Percentiles rank a stretch among this genome's conserved stretches.
These are phyloP conservation scores for Araneus ventricosus DNA, from an alignment of 1,140 invertebrate genomes.

Conservation along the genomic window DNA sequence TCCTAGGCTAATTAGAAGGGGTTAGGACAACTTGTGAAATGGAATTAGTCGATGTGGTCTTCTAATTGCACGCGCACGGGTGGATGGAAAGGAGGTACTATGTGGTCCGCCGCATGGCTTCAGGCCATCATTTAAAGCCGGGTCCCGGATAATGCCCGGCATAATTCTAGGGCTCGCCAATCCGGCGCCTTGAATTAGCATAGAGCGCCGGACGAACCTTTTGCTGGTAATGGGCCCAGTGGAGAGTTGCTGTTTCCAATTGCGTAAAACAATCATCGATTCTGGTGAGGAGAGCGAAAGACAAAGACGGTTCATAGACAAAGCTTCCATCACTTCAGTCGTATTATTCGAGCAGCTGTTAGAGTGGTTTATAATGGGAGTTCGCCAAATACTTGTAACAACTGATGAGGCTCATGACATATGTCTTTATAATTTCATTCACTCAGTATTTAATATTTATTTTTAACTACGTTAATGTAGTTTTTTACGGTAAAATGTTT, in stretches of 20 bases:
- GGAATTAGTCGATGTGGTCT: conserved; percentile 62
- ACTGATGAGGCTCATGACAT: neutral
- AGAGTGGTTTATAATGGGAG: neutral
- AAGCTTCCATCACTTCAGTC: neutral
- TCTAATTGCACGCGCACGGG: conserved; percentile 54
- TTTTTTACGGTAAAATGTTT: no score
- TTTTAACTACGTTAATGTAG: no score
- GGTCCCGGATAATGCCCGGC: conserved; percentile 49
- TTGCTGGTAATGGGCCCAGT: conserved; percentile 26
- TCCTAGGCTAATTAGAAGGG: conserved; percentile 64
- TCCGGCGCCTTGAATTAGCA: conserved; percentile 50
- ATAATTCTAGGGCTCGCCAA: conserved; percentile 41
- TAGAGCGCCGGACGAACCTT: conserved; percentile 43
- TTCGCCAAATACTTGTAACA: neutral
- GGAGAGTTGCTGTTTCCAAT: conserved; percentile 53
- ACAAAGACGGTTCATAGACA: conserved; percentile 5
- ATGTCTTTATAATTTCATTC: no score
- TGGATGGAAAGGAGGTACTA: neutral
- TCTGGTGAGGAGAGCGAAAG: neutral
- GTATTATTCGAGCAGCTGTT: conserved; percentile 9
- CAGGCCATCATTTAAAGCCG: conserved; percentile 58
- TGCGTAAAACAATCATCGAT: conserved; percentile 48
- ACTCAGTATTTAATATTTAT: no score
- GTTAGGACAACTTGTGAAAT: conserved; percentile 71
- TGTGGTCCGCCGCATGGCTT: conserved; percentile 36